phyloP scores from a whole-genome alignment of 2,888 invertebrate species.

The Argynnis bischoffii region DNA sequence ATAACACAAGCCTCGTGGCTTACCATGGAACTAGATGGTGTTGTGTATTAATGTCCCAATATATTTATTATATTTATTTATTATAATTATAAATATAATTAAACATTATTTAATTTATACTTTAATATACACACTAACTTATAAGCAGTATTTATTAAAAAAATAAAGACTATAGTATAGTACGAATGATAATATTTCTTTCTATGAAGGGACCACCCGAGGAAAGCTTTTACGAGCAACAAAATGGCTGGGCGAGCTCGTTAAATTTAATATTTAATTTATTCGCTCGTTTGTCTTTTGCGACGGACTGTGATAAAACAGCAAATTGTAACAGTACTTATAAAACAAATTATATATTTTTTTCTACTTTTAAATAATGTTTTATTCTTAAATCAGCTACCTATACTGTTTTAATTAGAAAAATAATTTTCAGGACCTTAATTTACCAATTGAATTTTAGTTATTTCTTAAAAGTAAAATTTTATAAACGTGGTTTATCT shows the following conservation, averaged over 20 bases:
- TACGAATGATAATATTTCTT: constrained; percentile 12
- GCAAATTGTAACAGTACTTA: constrained; percentile 23
- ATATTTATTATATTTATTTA: too few species aligned
- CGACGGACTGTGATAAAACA: constrained; percentile 29
- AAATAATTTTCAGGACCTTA: too few species aligned
- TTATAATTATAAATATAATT: too few species aligned
- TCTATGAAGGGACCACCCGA: constrained; percentile 16
- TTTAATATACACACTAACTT: not conserved
- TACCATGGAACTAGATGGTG: too few species aligned
- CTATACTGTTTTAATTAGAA: too few species aligned
- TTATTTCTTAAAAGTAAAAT: too few species aligned
- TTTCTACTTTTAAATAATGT: not conserved
- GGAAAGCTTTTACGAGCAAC: constrained; percentile 33
- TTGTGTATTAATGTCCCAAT: too few species aligned
- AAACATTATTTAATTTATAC: not conserved
- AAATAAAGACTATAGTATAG: constrained; percentile 3
- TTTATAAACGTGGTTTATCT: too few species aligned
- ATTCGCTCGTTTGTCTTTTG: constrained; percentile 32
- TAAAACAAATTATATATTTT: constrained; percentile 16
- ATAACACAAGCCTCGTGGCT: too few species aligned
- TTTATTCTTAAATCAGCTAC: not conserved
- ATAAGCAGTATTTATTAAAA: not conserved
- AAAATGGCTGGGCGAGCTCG: constrained; percentile 36
- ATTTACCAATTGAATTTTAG: too few species aligned
- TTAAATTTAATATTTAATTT: constrained; percentile 38